phyloP scores from a whole-genome alignment of 2,888 invertebrate genomes.

The Chaetogeoica ovagalla region DNA sequence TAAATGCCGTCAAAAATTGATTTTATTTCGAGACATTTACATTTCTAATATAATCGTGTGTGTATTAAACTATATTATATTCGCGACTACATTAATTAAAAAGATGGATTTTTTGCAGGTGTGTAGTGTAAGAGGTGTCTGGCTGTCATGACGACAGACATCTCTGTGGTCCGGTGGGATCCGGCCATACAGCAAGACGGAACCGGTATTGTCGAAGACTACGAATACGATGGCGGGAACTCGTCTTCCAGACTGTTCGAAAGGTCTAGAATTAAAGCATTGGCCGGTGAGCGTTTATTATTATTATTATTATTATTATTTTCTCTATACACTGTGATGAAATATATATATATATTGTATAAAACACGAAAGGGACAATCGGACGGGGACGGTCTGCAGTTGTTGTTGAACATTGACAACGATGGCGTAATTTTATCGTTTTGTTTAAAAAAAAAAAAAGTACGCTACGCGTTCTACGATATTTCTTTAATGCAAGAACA shows the following conservation, averaged over 20 bases:
- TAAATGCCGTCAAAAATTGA: no score
- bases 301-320: slow-evolving; percentile 28
- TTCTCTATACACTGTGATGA: not conserved
- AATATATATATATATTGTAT: not conserved
- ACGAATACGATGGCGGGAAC: slow-evolving; percentile 99
- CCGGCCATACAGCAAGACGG: slow-evolving; percentile 81
- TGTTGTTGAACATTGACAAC: no score
- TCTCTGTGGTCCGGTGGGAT: slow-evolving; percentile 96
- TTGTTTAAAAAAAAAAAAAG: no score
- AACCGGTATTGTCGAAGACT: slow-evolving; percentile 80
- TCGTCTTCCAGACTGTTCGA: slow-evolving; percentile 98
- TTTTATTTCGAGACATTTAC: no score
- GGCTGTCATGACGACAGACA: slow-evolving; percentile 87
- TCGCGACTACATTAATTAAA: not conserved
- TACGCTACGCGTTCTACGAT: no score
- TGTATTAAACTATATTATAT: no score
- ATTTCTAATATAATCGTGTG: no score
- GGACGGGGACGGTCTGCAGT: no score
- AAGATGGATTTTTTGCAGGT: not conserved
- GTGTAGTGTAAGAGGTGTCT: slow-evolving; percentile 50
- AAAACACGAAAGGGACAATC: not conserved
- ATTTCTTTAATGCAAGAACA: no score
- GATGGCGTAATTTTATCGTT: no score
- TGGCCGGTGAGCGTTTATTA: slow-evolving; percentile 75
- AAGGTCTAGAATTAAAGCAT: slow-evolving; percentile 97